Evolutionary conservation across 2,113 vertebrate species (phyloP).

Genomic region (Actenoides lindsayi): DNA sequence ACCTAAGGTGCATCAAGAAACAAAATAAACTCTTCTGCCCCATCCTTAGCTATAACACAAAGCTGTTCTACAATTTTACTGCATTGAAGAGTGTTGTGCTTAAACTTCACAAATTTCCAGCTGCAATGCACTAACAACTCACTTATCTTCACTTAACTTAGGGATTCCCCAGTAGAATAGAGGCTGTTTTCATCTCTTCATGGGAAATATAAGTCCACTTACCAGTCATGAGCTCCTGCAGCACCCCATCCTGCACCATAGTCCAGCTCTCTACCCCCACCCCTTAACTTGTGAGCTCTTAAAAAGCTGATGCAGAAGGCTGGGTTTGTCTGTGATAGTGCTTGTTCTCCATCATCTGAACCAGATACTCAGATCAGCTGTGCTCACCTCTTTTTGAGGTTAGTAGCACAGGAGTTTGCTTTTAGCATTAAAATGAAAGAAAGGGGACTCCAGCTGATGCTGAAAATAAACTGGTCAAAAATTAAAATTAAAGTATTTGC

Average conservation of each 20-base stretch:
- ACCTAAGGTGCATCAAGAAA: background rate
- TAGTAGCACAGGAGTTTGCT: background rate
- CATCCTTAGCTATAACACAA: background rate
- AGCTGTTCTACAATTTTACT: background rate
- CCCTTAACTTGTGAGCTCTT: fast-evolving
- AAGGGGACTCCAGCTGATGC: background rate
- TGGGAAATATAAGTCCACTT: background rate
- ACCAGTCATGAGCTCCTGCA: fast-evolving
- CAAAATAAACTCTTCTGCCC: background rate
- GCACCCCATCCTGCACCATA: fast-evolving
- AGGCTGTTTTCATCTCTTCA: fast-evolving
- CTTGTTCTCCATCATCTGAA: background rate
- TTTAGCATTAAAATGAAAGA: background rate
- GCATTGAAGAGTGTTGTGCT: background rate
- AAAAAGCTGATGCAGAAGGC: fast-evolving
- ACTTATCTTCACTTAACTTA: background rate
- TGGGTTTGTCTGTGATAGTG: background rate
- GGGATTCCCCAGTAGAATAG: background rate
- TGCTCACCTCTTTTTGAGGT: background rate
- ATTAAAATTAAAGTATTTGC: background rate
- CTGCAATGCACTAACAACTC: background rate
- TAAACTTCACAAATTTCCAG: background rate
- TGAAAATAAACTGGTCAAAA: background rate
- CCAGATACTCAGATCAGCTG: background rate
- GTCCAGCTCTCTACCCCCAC: fast-evolving